phyloP scores from a whole-genome alignment of 2,113 vertebrate genomes.

The Nycticryphes semicollaris region DNA sequence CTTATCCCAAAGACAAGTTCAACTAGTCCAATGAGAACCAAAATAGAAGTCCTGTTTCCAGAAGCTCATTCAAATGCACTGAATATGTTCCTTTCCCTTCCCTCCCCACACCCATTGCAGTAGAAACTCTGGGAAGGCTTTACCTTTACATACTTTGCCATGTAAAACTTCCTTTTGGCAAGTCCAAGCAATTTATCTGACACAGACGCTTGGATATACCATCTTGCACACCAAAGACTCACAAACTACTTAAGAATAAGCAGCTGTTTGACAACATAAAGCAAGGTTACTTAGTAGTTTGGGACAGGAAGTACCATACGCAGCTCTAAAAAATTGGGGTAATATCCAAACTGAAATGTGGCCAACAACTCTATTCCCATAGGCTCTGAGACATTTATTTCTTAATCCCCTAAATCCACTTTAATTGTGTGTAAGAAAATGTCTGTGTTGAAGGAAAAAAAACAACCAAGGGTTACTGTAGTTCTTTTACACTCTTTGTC shows the following conservation, averaged over 20 bases:
- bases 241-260: background rate
- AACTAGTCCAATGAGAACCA: background rate
- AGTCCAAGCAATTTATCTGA: background rate
- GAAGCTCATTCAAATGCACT: background rate
- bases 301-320: background rate
- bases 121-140: background rate
- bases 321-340: background rate
- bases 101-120: background rate
- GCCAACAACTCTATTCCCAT: conserved; percentile 16
- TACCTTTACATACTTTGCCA: background rate
- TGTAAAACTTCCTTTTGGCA: background rate
- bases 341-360: background rate
- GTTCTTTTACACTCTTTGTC: conserved; percentile 14
- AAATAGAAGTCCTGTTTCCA: background rate
- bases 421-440: conserved; percentile 42
- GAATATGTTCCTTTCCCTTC: background rate
- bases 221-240: background rate
- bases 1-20: background rate
- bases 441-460: background rate
- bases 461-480: background rate
- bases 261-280: background rate
- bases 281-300: background rate
- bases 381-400: conserved; percentile 4
- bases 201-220: background rate
- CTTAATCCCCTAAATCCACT: conserved; percentile 37